These are phyloP conservation scores for Tympanoctomys barrerae DNA, from an alignment of 2,797 vertebrate genomes.

Conservation along the genomic window DNA sequence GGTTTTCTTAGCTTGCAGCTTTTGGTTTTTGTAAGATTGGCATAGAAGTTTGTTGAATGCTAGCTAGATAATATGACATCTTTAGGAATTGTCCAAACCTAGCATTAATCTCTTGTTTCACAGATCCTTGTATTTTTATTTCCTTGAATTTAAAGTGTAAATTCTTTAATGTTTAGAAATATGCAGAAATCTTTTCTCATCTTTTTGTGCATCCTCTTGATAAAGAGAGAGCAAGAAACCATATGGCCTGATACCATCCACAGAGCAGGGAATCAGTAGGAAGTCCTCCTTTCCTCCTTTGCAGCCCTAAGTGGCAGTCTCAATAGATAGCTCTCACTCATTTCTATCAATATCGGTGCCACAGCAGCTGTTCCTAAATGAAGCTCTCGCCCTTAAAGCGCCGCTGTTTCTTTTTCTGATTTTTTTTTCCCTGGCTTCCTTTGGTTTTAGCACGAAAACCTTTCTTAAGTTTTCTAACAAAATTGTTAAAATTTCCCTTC, in stretches of 20 bases:
- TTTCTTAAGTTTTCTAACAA: constrained; percentile 48
- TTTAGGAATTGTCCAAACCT: not conserved
- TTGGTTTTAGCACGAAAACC: constrained; percentile 35
- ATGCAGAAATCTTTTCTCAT: constrained; percentile 18
- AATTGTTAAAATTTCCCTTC: constrained; percentile 21
- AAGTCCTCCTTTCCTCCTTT: not conserved
- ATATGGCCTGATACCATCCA: not conserved
- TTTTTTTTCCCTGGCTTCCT: not conserved
- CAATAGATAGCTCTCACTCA: not conserved
- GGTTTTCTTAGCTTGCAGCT: not conserved
- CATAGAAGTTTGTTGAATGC: not conserved
- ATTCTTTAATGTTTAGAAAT: constrained; percentile 30
- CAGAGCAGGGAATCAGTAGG: not conserved
- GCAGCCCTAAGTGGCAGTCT: not conserved
- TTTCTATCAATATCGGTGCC: not conserved
- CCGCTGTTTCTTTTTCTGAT: not conserved
- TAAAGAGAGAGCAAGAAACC: constrained; percentile 5
- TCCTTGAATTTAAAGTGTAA: constrained; percentile 54
- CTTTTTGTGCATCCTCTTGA: not conserved
- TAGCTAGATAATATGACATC: not conserved
- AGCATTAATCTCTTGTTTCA: constrained; percentile 40
- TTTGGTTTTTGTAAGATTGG: constrained; percentile 8
- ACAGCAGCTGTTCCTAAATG: constrained; percentile 43
- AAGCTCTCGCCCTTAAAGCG: not conserved
- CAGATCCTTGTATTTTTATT: constrained; percentile 63